These are phyloP conservation scores for Tinea pellionella DNA, from an alignment of 2,888 invertebrate genomes.

Conservation along the genomic window DNA sequence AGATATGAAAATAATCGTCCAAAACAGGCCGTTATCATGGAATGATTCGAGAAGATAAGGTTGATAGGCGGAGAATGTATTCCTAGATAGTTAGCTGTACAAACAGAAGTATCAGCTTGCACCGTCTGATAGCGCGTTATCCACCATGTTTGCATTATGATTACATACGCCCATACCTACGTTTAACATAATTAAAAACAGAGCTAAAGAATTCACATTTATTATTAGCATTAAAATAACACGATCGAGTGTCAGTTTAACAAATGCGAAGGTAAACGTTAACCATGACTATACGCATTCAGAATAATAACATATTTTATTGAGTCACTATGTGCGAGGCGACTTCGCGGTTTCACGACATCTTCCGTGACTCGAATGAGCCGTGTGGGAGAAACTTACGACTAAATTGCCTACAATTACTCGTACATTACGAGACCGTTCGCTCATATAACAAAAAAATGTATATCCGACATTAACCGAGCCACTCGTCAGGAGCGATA, in stretches of 20 bases:
- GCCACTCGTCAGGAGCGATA: slow-evolving; percentile 35
- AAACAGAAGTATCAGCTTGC: slow-evolving; percentile 56
- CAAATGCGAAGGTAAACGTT: background rate
- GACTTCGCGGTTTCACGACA: slow-evolving; percentile 1
- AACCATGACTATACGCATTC: background rate
- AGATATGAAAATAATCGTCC: slow-evolving; percentile 31
- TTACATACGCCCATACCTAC: background rate
- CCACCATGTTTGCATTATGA: slow-evolving; percentile 17
- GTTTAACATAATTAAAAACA: background rate
- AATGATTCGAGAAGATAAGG: slow-evolving; percentile 35
- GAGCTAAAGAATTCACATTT: no score
- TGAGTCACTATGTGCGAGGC: slow-evolving; percentile 3
- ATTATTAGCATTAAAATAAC: background rate
- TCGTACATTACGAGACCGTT: background rate
- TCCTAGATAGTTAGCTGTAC: slow-evolving; percentile 36
- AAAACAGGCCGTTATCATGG: slow-evolving; percentile 47
- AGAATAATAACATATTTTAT: slow-evolving; percentile 2
- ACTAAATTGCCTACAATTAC: slow-evolving; percentile 8
- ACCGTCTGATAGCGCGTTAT: slow-evolving; percentile 43
- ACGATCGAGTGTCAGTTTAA: slow-evolving; percentile 21
- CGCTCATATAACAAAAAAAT: background rate
- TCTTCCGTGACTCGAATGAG: background rate
- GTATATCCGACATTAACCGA: slow-evolving; percentile 18
- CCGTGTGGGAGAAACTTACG: background rate
- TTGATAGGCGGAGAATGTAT: slow-evolving; percentile 41